Evolutionary conservation across 2,797 vertebrate genomes (phyloP).

Genomic region (Vipera latastei): DNA sequence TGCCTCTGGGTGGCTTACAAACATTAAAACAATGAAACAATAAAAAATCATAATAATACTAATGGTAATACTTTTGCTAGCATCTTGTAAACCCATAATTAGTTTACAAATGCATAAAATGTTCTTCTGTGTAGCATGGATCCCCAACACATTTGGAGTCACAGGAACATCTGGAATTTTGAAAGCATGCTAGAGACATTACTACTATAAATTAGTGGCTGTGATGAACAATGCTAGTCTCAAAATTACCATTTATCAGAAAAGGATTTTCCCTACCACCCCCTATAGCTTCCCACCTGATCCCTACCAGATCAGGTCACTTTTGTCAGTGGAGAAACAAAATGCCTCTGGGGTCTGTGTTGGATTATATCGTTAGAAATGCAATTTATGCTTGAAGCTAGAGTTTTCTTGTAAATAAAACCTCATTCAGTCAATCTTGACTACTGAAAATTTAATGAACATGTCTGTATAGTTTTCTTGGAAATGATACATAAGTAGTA

Average conservation of each 20-base stretch:
- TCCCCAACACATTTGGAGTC: neutral
- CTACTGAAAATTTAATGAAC: neutral
- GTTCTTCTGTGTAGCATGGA: neutral
- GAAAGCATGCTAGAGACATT: neutral
- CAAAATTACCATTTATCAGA: neutral
- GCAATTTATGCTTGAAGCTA: neutral
- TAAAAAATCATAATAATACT: neutral
- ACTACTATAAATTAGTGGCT: neutral
- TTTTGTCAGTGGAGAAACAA: neutral
- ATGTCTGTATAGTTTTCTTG: neutral
- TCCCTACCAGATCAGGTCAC: neutral
- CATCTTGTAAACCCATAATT: neutral
- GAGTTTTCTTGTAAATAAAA: neutral
- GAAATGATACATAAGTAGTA: neutral
- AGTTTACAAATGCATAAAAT: neutral
- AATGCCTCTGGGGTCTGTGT: neutral
- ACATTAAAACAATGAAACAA: neutral
- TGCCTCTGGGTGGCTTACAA: neutral
- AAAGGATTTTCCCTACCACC: neutral
- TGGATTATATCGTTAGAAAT: neutral
- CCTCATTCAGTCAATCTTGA: neutral
- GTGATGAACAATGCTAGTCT: neutral
- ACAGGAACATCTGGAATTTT: neutral
- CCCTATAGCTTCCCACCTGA: neutral
- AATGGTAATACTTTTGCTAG: neutral